phyloP scores from a whole-genome alignment of 2,888 invertebrate genomes.

The Asteroscopus sphinx region DNA sequence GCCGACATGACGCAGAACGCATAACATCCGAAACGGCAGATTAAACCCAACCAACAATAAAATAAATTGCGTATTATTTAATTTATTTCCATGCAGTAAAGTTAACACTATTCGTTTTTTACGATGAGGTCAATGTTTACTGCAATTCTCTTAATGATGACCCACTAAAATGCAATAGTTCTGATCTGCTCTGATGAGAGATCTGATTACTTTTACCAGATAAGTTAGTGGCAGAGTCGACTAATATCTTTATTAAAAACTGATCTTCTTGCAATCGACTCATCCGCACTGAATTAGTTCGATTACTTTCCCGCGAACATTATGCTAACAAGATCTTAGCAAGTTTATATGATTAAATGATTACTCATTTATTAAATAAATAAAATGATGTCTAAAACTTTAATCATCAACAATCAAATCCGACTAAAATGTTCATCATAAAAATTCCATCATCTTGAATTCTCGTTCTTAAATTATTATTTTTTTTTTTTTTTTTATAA shows the following conservation, averaged over 20 bases:
- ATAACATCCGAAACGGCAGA: conserved; percentile 28
- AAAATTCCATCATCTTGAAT: conserved; percentile 11
- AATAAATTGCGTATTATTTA: conserved; percentile 40
- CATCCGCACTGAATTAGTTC: neutral
- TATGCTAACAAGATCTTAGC: neutral
- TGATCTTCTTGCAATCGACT: conserved; percentile 5
- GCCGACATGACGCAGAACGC: conserved; percentile 13
- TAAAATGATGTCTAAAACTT: neutral
- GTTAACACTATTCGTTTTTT: conserved; percentile 10
- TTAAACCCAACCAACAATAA: conserved; percentile 24
- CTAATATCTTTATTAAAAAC: conserved; percentile 3
- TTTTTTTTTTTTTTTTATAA: too few relatives aligned
- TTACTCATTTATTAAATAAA: too few relatives aligned
- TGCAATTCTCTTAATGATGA: conserved; percentile 18
- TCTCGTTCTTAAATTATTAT: too few relatives aligned
- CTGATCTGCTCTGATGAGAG: too few relatives aligned
- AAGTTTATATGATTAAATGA: too few relatives aligned
- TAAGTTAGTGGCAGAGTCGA: conserved; percentile 16
- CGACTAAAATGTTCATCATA: neutral
- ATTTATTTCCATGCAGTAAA: conserved; percentile 23
- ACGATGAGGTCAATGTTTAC: conserved; percentile 16
- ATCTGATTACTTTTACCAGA: conserved; percentile 13
- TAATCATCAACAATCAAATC: neutral
- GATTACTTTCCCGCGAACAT: neutral
- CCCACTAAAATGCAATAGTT: conserved; percentile 30